Evolutionary conservation across 2,797 vertebrate genomes (phyloP).

Genomic region (Serranus cabrilla): DNA sequence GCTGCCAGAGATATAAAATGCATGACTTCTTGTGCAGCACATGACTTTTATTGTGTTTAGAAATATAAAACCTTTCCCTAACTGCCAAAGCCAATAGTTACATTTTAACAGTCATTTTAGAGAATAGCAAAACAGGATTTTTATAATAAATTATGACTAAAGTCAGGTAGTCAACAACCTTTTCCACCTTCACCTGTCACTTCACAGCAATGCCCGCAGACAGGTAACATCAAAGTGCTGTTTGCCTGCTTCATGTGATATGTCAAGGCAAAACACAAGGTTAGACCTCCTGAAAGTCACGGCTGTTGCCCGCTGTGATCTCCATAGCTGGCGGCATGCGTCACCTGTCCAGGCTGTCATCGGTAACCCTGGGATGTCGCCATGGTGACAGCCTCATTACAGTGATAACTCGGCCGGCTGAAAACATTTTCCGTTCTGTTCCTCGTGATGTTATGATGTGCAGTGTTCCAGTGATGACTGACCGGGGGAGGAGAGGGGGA

Average conservation of each 20-base stretch:
- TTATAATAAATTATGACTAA: background rate
- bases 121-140: background rate
- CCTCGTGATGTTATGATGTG: conserved; percentile 49
- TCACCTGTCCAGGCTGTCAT: conserved; percentile 79
- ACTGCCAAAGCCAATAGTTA: background rate
- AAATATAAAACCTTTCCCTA: conserved; percentile 4
- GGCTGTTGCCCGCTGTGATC: conserved; percentile 61
- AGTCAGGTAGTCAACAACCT: background rate
- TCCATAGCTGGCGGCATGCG: conserved; percentile 60
- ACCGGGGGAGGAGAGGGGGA: background rate
- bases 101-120: background rate
- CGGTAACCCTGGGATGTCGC: conserved; percentile 67
- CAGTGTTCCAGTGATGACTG: conserved; percentile 39
- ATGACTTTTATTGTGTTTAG: background rate
- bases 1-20: conserved; percentile 6
- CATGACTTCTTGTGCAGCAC: background rate
- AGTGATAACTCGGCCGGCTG: conserved; percentile 65
- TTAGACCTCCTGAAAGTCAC: conserved; percentile 67
- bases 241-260: conserved; percentile 37
- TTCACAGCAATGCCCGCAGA: conserved; percentile 33
- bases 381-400: conserved; percentile 78
- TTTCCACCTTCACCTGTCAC: conserved; percentile 16
- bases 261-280: conserved; percentile 64
- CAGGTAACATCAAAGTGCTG: conserved; percentile 32
- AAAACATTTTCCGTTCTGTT: conserved; percentile 70